Evolutionary conservation across 2,113 vertebrate genomes (phyloP), one percentile per base, ranked within the genome.

Genomic region (Lamprologus callipterus): DNA sequence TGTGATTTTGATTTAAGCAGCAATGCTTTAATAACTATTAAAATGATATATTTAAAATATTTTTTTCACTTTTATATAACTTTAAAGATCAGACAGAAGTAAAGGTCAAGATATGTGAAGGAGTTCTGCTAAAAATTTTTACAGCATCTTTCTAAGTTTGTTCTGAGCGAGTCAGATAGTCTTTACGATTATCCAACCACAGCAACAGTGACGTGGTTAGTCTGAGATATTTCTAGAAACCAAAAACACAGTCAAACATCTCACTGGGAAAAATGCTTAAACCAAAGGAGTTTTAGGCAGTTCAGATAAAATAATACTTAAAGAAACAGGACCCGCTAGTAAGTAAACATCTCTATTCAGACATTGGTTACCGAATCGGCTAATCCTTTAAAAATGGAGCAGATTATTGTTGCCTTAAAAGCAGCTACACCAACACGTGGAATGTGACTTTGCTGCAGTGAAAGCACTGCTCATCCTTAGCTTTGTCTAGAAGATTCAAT

Each of bases 191-290:
- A 80, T 80, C 82, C 87, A 14, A 91, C 91, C 91, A 94, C 90
- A 91, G 51, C 40, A 53, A 87, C 90, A 81, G 85, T 85, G 84
- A 86, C 80, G 73, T 86, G 37, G 93, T 93, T 89, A 85, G 89
- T 33, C 42, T 3, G 26, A 81, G 88, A 87, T 93, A 91, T 92
- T 94, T 94, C 94, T 88, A 90, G 93, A 93, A 93, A 87, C 90
- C 86, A 78, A 89, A 94, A 91, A 85, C 84, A 90, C 53, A 21
- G 86, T 89, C 85, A 92, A 60, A 91, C 88, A 90, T 94, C 68
- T 86, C 68, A 81, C 45, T 89, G 88, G 85, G 85, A 83, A 89
- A 89, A 90, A 83, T 75, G 37, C 85, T 92, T 75, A 83, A 68
- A 85, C 86, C 75, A 51, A 65, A 85, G 23, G 40, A 88, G 82